phyloP scores from a whole-genome alignment of 1,140 invertebrate species.

The Semibalanus balanoides region DNA sequence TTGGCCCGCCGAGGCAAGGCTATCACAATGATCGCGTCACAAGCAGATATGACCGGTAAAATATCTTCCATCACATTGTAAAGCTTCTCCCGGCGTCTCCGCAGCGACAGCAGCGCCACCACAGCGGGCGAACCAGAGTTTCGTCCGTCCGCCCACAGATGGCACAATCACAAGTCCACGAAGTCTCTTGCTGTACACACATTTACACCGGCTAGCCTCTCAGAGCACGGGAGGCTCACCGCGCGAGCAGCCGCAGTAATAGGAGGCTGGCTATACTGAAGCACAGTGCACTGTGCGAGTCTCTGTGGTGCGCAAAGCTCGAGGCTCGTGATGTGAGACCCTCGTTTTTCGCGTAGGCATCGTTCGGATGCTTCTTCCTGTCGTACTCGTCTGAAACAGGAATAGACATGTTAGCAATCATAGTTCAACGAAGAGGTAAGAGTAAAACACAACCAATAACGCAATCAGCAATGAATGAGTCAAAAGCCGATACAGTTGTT shows the following conservation, averaged over 20 bases:
- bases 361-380: not conserved
- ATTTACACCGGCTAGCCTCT: not conserved
- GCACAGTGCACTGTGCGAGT: not conserved
- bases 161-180: not conserved
- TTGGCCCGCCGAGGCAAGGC: not conserved
- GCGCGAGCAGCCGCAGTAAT: not conserved
- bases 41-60: not conserved
- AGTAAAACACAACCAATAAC: too few relatives aligned
- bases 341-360: not conserved
- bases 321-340: not conserved
- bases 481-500: too few relatives aligned
- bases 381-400: not conserved
- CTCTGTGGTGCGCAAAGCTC: not conserved
- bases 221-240: not conserved
- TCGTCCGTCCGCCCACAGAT: not conserved
- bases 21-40: not conserved
- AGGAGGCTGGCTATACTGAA: not conserved
- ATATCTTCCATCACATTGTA: slow-evolving; percentile 2
- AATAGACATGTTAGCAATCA: not conserved
- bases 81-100: not conserved
- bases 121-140: not conserved
- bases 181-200: not conserved
- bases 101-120: not conserved
- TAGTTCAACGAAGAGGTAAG: too few relatives aligned
- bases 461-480: too few relatives aligned